Evolutionary conservation across 2,797 vertebrate species (phyloP), one percentile per base, ranked within the genome.

Genomic region (Falco biarmicus): DNA sequence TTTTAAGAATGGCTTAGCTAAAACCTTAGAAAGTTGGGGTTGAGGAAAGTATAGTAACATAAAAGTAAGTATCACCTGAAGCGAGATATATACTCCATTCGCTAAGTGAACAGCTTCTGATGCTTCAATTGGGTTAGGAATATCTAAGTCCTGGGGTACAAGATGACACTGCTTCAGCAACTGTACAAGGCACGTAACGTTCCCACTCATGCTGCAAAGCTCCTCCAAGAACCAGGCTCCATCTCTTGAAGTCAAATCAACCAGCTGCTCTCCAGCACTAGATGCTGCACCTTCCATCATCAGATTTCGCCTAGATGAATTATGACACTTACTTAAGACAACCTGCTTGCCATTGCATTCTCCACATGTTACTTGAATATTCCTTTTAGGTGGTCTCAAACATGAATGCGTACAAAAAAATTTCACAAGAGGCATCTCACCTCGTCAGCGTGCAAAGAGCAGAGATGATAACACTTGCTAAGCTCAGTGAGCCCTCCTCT

Each of bases 181-280:
- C 54, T 99, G 99, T 31, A 99, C 98, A 63, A 99, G 98, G 51
- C 99, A 99, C 0, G 99, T 99, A 90, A 99, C 98, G 25, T 99
- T 99, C 18, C 99, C 99, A 6, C 99, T 99, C 99, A 99, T 99
- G 91, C 99, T 99, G 97, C 99, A 99, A 9, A 99, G 98, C 98
- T 99, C 99, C 94, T 99, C 99, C 96, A 99, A 95, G 96, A 99
- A 99, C 99, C 99, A 99, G 20, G 99, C 99, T 53, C 99, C 99
- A 37, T 99, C 99, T 32, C 99, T 98, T 8, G 99, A 99, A 3
- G 98, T 99, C 95, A 99, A 96, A 88, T 99, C 99, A 25, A 99
- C 98, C 87, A 99, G 98, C 68, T 99, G 99, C 87, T 99, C 99
- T 57, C 99, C 99, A 6, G 99, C 99, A 63, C 99, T 99, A 10